Evolutionary conservation across 2,113 vertebrate species (phyloP).

Genomic region (Anhinga rufa): DNA sequence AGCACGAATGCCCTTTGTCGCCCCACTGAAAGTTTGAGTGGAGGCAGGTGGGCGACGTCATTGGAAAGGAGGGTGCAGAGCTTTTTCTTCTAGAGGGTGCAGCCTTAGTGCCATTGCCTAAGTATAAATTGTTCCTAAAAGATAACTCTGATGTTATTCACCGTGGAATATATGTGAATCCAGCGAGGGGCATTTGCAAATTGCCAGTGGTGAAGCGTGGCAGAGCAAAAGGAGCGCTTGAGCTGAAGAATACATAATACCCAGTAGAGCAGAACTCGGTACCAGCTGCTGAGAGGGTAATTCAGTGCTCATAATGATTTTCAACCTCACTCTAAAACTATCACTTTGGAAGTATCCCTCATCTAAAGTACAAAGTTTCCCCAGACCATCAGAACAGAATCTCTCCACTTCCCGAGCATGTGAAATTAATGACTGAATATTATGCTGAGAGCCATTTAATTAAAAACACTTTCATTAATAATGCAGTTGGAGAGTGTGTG

Average conservation of each 20-base stretch:
- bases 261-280: constrained; percentile 14
- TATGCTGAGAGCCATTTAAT: constrained; percentile 61
- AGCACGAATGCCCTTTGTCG: not conserved
- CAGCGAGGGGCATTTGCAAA: not conserved
- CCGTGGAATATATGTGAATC: not conserved
- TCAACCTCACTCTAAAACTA: not conserved
- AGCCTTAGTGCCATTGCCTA: not conserved
- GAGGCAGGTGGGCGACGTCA: not conserved
- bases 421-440: constrained; percentile 60
- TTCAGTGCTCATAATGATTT: constrained; percentile 31
- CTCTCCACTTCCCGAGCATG: constrained; percentile 1
- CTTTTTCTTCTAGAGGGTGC: not conserved
- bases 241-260: constrained; percentile 31
- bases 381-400: not conserved
- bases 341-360: constrained; percentile 16
- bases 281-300: constrained; percentile 47
- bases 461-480: constrained; percentile 61
- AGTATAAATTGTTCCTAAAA: not conserved
- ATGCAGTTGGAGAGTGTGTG: constrained; percentile 43
- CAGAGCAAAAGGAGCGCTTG: constrained; percentile 37
- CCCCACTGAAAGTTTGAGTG: not conserved
- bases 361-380: constrained; percentile 37
- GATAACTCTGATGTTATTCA: not conserved
- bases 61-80: not conserved
- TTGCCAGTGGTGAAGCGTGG: not conserved